phyloP scores from a whole-genome alignment of 2,797 vertebrate genomes.

The Heterohyrax brucei region DNA sequence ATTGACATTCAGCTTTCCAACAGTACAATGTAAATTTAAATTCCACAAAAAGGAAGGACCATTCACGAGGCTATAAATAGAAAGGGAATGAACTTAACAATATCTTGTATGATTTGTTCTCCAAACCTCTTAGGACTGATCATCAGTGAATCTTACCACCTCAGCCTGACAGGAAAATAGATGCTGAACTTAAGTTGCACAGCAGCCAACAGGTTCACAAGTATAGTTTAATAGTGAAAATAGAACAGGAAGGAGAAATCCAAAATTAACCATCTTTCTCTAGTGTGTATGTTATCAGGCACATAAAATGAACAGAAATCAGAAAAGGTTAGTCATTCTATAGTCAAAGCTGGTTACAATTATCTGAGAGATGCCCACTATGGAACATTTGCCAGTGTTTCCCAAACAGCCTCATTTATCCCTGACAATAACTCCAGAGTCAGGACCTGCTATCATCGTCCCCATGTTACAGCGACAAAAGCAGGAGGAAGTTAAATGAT shows the following conservation, averaged over 20 bases:
- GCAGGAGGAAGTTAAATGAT: not conserved
- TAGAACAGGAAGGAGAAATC: conserved; percentile 6
- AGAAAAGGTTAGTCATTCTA: not conserved
- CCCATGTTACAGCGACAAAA: not conserved
- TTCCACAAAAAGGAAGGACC: not conserved
- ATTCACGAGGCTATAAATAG: not conserved
- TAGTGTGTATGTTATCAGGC: not conserved
- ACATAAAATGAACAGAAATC: conserved; percentile 18
- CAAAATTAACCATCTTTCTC: conserved; percentile 62
- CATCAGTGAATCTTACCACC: conserved; percentile 26
- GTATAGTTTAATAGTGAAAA: conserved; percentile 18
- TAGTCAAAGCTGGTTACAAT: conserved; percentile 41
- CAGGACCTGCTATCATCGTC: not conserved
- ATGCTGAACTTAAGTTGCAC: conserved; percentile 46
- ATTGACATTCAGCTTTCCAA: conserved; percentile 1
- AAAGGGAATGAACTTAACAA: conserved; percentile 27
- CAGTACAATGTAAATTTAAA: not conserved
- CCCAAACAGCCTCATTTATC: not conserved
- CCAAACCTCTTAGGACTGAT: not conserved
- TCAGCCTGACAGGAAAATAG: conserved; percentile 41
- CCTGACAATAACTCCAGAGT: not conserved
- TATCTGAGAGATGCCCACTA: not conserved
- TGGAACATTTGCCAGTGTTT: not conserved
- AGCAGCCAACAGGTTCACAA: conserved; percentile 5
- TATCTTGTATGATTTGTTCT: conserved; percentile 45